These are phyloP conservation scores for Leucoptera coffeella DNA, from an alignment of 2,888 invertebrate species.

Conservation along the genomic window DNA sequence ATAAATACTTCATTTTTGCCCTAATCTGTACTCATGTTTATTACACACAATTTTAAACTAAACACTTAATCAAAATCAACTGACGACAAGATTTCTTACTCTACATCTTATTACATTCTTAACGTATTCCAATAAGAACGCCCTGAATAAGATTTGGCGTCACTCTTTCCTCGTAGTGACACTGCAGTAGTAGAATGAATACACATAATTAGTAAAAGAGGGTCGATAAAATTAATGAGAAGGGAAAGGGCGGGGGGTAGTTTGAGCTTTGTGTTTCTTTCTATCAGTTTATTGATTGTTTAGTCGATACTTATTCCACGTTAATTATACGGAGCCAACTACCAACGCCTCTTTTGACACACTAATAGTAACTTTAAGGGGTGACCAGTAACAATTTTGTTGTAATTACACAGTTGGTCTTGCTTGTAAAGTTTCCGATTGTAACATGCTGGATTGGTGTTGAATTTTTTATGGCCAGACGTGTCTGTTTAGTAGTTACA, in stretches of 20 bases:
- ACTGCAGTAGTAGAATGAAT: too few species aligned
- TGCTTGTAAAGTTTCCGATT: constrained; percentile 24
- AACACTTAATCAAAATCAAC: too few species aligned
- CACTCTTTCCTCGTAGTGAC: too few species aligned
- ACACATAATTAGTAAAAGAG: constrained; percentile 48
- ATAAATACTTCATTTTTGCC: too few species aligned
- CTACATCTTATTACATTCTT: too few species aligned
- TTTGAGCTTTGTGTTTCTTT: constrained; percentile 48
- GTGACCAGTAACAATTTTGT: constrained; percentile 24
- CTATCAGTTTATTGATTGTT: constrained; percentile 47
- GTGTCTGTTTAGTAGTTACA: too few species aligned
- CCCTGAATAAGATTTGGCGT: too few species aligned
- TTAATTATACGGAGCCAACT: constrained; percentile 44
- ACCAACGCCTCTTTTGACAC: constrained; percentile 43
- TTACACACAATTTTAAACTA: too few species aligned
- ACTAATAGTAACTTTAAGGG: constrained; percentile 25
- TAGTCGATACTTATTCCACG: constrained; percentile 37
- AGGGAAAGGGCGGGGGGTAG: constrained; percentile 17
- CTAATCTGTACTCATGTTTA: too few species aligned
- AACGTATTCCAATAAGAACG: too few species aligned
- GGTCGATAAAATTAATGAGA: constrained; percentile 53
- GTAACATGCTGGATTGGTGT: constrained; percentile 13
- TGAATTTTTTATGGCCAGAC: constrained; percentile 11
- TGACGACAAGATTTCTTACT: too few species aligned
- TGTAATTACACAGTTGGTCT: constrained; percentile 39